phyloP scores from a whole-genome alignment of 1,140 invertebrate species.

The Apolygus lucorum region DNA sequence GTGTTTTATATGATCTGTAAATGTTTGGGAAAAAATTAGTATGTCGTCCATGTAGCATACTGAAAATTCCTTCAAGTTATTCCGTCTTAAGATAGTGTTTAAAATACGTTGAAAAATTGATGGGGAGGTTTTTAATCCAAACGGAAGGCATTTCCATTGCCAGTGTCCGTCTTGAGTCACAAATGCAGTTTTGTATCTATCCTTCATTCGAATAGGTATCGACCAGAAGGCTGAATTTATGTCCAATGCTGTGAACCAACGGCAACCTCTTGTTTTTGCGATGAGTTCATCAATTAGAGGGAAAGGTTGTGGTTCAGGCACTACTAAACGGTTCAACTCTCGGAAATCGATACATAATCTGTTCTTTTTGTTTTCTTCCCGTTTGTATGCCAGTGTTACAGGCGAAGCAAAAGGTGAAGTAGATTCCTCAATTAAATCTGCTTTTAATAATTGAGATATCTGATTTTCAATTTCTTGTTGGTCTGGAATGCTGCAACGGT shows the following conservation, averaged over 20 bases:
- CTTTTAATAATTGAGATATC: conserved; percentile 36
- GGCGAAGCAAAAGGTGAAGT: conserved; percentile 38
- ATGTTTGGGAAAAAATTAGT: conserved; percentile 32
- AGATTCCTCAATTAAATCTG: conserved; percentile 38
- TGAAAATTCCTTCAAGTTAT: conserved; percentile 42
- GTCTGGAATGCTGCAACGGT: conserved; percentile 37
- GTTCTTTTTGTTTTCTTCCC: conserved; percentile 36
- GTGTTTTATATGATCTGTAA: conserved; percentile 31
- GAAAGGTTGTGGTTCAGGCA: conserved; percentile 39
- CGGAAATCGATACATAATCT: conserved; percentile 38
- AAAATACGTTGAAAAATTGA: conserved; percentile 41
- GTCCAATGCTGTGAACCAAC: conserved; percentile 37
- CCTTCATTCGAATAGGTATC: conserved; percentile 36
- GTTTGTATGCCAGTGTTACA: conserved; percentile 38
- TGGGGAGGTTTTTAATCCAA: conserved; percentile 40
- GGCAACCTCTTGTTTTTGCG: conserved; percentile 36
- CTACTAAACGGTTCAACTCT: conserved; percentile 37
- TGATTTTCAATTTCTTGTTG: conserved; percentile 38
- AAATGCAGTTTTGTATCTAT: conserved; percentile 39
- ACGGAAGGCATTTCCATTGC: conserved; percentile 37
- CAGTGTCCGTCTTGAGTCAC: conserved; percentile 38
- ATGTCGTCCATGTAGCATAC: conserved; percentile 38
- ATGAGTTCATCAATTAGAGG: conserved; percentile 37
- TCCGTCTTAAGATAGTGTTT: conserved; percentile 39
- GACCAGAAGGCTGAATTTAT: conserved; percentile 41